Evolutionary conservation across 2,113 vertebrate genomes (phyloP).

Genomic region (Laterallus jamaicensis): DNA sequence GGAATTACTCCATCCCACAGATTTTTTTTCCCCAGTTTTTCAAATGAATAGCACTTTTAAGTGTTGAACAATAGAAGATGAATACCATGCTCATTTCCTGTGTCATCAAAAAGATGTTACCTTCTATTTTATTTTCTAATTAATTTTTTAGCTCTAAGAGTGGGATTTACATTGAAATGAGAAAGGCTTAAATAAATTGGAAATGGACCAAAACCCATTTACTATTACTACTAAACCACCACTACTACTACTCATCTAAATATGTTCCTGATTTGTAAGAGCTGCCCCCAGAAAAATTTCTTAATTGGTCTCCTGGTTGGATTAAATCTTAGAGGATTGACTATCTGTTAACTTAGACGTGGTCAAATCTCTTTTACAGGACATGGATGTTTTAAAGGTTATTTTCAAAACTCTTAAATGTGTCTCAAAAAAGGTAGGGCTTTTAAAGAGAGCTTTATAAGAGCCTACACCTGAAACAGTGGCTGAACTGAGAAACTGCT

Average conservation of each 20-base stretch:
- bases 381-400: background rate
- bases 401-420: background rate
- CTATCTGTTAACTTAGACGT: background rate
- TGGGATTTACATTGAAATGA: slow-evolving; percentile 4
- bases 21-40: background rate
- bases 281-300: background rate
- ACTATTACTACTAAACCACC: background rate
- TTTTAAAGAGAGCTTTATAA: background rate
- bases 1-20: background rate
- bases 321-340: slow-evolving; percentile 42
- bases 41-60: slow-evolving; percentile 4
- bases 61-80: slow-evolving; percentile 14
- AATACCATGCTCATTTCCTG: slow-evolving; percentile 29
- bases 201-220: slow-evolving; percentile 38
- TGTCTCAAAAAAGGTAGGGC: background rate
- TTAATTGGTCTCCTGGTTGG: background rate
- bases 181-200: slow-evolving; percentile 26
- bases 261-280: slow-evolving; percentile 16
- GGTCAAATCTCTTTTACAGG: background rate
- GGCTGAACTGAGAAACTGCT: background rate
- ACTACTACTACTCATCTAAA: background rate
- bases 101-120: slow-evolving; percentile 14
- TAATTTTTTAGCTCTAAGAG: slow-evolving; percentile 37
- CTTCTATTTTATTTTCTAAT: slow-evolving; percentile 50
- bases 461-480: background rate